These are phyloP conservation scores for Diarsia mendica DNA, from an alignment of 2,888 invertebrate species.

Conservation along the genomic window DNA sequence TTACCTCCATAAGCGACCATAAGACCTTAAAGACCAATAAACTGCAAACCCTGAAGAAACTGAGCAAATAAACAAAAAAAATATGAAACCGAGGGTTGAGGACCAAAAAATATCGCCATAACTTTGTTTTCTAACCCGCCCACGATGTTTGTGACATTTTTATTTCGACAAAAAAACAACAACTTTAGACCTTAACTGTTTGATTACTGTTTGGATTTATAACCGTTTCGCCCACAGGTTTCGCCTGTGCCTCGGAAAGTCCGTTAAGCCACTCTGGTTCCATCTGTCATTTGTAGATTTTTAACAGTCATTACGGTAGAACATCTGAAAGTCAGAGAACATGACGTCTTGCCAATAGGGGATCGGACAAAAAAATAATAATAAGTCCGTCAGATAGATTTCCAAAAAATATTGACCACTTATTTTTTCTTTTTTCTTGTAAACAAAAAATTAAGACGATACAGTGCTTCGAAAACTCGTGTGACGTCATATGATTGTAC, in stretches of 20 bases:
- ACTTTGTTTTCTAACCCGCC: background rate
- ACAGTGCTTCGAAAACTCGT: too few species aligned
- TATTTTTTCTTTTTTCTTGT: too few species aligned
- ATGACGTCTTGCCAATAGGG: too few species aligned
- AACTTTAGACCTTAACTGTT: constrained; percentile 19
- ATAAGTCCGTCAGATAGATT: too few species aligned
- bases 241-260: background rate
- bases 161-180: constrained; percentile 19
- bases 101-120: constrained; percentile 16
- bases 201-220: constrained; percentile 26
- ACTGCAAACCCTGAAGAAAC: constrained; percentile 7
- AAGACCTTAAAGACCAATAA: constrained; percentile 10
- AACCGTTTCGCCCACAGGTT: background rate
- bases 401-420: too few species aligned
- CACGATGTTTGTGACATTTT: constrained; percentile 39
- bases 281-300: background rate
- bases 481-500: too few species aligned
- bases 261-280: background rate
- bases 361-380: too few species aligned
- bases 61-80: constrained; percentile 15
- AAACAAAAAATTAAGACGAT: too few species aligned
- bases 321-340: background rate
- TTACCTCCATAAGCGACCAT: background rate
- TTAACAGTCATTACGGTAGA: background rate
- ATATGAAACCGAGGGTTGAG: background rate